Evolutionary conservation across 1,140 invertebrate genomes (phyloP), one percentile per base, ranked within the genome.

Genomic region (Panagrolaimus sp.): DNA sequence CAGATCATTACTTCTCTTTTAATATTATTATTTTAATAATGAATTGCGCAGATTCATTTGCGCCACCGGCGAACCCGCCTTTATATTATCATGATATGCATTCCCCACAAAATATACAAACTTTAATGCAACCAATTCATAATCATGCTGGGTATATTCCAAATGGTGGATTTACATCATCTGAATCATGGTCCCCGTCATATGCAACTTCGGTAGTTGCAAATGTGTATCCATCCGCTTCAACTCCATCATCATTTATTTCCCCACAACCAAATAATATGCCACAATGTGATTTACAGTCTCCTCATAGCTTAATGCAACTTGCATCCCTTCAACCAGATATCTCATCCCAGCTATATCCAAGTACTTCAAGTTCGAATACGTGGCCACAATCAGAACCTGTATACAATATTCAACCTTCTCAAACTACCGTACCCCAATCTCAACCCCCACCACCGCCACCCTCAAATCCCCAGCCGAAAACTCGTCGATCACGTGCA

Each of bases 11-110:
- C 14, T 21, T 58, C 8, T 8, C 15, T 52, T 58, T 58, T 58
- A 28, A 21, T 58, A 10, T 12, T 28, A 28, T 58, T 21, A 28
- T 58, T 21, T 48, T 48, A 15, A n/a, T 12, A 58, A 58, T 58
- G 52, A 21, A 58, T 58, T 58, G 52, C 52, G 52, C 52, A 28
- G 52, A 58, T 58, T 58, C 52, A 58, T 58, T 26, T 28, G 52
- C 52, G 52, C 52, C 28, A 58, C 21, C 32, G 32, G 32, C 52
- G 28, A 58, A 58, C 28, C 52, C 52, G 28, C 28, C 52, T 26
- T 28, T 58, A 28, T 58, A 58, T 58, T 58, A 58, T 58, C 52
- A 58, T 58, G 52, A 58, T 12, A 58, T 58, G 21, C 52, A 58
- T 58, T 58, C 52, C 12, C 52, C 52, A 28, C 28, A 21, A 26